Base-by-base conservation (phyloP, 1,140 invertebrate genomes). In the Scaptomyza pallida region DNA sequence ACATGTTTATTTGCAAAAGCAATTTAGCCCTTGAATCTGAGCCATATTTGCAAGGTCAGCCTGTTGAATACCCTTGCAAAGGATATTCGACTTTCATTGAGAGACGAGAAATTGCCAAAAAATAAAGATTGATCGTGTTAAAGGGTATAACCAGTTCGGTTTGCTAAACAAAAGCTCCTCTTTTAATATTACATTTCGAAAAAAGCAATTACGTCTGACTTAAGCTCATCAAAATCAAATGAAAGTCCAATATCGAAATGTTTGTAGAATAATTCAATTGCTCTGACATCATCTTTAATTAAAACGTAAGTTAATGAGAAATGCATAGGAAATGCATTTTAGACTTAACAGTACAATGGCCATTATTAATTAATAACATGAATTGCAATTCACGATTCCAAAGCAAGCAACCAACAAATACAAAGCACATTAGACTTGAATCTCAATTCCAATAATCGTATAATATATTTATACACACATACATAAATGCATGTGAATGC, bases 291-390 rank as follows among this genome's bases (percentile, higher is more conserved):
- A 37, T 37, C 33, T 37, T 37, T 37, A 37, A 37, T 37, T 37
- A 8, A 37, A n/a, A n/a, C n/a, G 12, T 37, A n/a, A 37, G 33
- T 37, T 37, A 37, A 37, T 37, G 33, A 37, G 33, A 37, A n/a
- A 37, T 37, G 12, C 33, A 37, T 37, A 37, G n/a, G 2, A 12
- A 37, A 37, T n/a, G 10, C 33, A 37, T 12, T 37, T 37, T 5
- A 3, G 33, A 37, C 33, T 37, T n/a, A 1, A 3, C 33, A 35
- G 3, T 35, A 35, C 33, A 35, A 35, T 37, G 12, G 33, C n/a
- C n/a, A 30, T 30, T 30, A 30, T n/a, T 37, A 37, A n/a, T 37
- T 37, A 37, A 37, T n/a, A 37, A n/a, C 33, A 37, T 37, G n/a
- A n/a, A n/a, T n/a, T 37, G 33, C 33, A 12, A 8, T 37, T 37